These are phyloP conservation scores for Euphonia xanthogaster DNA, from an alignment of 2,797 vertebrate species.

Conservation along the genomic window DNA sequence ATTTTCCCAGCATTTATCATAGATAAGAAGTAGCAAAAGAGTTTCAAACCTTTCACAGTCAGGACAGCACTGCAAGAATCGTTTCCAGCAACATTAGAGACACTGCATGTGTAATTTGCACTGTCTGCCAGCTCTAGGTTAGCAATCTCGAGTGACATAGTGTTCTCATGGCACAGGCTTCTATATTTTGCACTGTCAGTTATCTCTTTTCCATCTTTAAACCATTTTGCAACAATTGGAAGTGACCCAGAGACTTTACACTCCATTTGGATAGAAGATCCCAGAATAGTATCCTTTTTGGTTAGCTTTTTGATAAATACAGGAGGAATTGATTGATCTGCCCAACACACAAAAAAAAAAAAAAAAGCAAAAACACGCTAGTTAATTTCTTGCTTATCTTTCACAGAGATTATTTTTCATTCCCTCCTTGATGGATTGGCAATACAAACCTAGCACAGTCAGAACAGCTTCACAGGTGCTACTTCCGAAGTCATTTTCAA, in stretches of 20 bases:
- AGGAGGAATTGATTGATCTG: conserved; percentile 95
- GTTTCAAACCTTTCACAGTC: conserved; percentile 82
- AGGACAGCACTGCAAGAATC: conserved; percentile 86
- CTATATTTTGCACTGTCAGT: conserved; percentile 89
- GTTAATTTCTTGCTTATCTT: conserved; percentile 38
- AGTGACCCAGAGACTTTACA: conserved; percentile 95
- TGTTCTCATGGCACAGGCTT: conserved; percentile 89
- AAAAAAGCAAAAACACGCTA: conserved; percentile 39
- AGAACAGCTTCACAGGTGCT: conserved; percentile 89
- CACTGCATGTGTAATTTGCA: conserved; percentile 89
- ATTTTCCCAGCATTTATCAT: not conserved
- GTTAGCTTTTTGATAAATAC: conserved; percentile 91
- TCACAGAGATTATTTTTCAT: not conserved
- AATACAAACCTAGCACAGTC: conserved; percentile 91
- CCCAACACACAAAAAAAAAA: conserved; percentile 48
- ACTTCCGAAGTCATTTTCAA: conserved; percentile 93
- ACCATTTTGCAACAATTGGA: conserved; percentile 93
- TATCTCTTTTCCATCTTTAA: conserved; percentile 90
- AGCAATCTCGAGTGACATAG: conserved; percentile 85
- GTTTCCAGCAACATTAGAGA: conserved; percentile 89
- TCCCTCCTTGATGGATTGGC: not conserved
- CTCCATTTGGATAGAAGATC: conserved; percentile 89
- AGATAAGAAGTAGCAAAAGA: conserved; percentile 51
- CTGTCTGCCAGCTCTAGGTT: conserved; percentile 88
- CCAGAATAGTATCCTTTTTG: conserved; percentile 89